phyloP scores from a whole-genome alignment of 2,113 vertebrate genomes.

The Montifringilla adamsi region DNA sequence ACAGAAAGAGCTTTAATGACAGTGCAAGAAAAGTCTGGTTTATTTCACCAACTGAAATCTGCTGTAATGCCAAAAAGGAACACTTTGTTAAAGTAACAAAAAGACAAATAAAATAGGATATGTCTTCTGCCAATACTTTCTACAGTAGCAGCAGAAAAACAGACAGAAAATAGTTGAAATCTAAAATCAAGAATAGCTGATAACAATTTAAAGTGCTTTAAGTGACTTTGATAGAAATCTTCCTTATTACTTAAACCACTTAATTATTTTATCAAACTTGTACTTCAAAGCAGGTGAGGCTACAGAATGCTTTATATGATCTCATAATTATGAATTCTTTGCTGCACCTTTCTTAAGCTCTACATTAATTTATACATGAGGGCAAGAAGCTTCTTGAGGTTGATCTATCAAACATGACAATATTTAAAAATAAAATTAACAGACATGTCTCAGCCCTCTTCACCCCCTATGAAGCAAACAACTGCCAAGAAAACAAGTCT shows the following conservation, averaged over 20 bases:
- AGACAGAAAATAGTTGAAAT: neutral
- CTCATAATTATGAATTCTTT: neutral
- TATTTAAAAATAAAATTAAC: neutral
- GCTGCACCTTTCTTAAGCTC: neutral
- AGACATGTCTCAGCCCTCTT: neutral
- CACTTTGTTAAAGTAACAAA: neutral
- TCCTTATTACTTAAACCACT: neutral
- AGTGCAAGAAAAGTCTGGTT: neutral
- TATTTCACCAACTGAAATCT: neutral
- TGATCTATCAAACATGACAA: neutral
- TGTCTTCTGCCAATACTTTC: neutral
- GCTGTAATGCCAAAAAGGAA: neutral
- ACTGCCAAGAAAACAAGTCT: accelerated
- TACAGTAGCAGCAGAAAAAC: neutral
- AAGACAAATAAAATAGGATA: neutral
- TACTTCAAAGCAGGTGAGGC: neutral
- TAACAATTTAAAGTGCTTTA: neutral
- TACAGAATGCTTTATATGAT: neutral
- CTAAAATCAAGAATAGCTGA: neutral
- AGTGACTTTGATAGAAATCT: neutral
- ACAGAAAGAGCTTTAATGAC: neutral
- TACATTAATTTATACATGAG: neutral
- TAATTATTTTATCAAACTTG: neutral
- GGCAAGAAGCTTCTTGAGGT: neutral
- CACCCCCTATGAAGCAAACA: neutral